Evolutionary conservation across 2,113 vertebrate species (phyloP).

Genomic region (Caranx ignobilis): DNA sequence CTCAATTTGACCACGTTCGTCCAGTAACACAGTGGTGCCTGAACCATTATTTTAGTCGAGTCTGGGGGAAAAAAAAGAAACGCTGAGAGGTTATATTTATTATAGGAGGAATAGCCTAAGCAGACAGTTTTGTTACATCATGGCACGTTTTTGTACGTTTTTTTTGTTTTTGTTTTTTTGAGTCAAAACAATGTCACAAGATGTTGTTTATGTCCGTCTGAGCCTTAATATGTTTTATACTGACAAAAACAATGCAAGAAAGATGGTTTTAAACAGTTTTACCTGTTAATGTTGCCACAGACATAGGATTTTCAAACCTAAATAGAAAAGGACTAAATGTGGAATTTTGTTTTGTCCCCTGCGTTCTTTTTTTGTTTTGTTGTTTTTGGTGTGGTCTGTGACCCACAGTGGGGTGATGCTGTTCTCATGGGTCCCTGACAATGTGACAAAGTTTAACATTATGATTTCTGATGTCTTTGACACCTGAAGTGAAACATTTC

Average conservation of each 20-base stretch:
- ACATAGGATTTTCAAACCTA: background rate
- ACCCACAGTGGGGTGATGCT: background rate
- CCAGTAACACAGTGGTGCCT: constrained; percentile 40
- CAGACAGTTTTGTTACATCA: constrained; percentile 19
- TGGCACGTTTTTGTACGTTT: constrained; percentile 27
- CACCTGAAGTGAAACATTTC: constrained; percentile 6
- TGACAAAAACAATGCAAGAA: background rate
- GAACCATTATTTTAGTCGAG: constrained; percentile 11
- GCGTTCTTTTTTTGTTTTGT: background rate
- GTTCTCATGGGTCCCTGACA: constrained; percentile 6
- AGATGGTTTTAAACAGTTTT: constrained; percentile 2
- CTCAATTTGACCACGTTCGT: background rate
- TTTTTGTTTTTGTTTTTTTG: background rate
- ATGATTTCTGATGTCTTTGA: background rate
- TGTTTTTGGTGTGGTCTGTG: background rate
- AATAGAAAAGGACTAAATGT: background rate
- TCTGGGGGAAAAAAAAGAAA: background rate
- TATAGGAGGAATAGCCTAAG: background rate
- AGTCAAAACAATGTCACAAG: background rate
- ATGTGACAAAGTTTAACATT: constrained; percentile 1
- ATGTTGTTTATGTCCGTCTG: background rate
- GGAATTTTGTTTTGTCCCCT: too few species aligned
- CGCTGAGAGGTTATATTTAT: constrained; percentile 13
- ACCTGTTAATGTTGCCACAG: background rate
- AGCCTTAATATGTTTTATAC: constrained; percentile 14